These are phyloP conservation scores for Alentia gelatinosa DNA, from an alignment of 2,888 invertebrate species.

Conservation along the genomic window DNA sequence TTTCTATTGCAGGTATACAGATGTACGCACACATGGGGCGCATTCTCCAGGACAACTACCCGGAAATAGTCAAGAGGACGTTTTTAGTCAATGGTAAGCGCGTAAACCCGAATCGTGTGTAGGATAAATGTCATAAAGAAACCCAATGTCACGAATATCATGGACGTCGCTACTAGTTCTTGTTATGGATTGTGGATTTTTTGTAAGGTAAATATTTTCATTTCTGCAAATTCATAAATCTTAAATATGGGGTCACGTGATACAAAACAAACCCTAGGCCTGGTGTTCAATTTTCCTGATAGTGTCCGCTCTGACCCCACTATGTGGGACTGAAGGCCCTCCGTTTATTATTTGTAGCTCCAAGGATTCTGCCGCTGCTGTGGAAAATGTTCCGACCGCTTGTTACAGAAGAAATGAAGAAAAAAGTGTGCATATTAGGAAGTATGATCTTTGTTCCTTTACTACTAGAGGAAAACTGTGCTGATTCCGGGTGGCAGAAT, in stretches of 20 bases:
- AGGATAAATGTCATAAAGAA: no score
- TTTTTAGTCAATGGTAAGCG: constrained; percentile 90
- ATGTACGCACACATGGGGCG: constrained; percentile 89
- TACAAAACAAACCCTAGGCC: no score
- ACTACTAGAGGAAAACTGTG: neutral
- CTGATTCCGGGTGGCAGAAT: no score
- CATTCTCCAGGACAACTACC: constrained; percentile 94
- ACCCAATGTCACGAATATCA: no score
- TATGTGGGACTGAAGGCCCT: no score
- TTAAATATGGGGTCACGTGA: no score
- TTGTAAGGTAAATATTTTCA: no score
- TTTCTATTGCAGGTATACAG: constrained; percentile 85
- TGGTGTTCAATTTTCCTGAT: no score
- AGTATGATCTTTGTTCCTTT: constrained; percentile 80
- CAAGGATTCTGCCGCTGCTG: constrained; percentile 91
- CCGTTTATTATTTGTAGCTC: constrained; percentile 85
- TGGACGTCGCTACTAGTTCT: no score
- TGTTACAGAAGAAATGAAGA: constrained; percentile 91
- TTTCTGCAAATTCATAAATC: no score
- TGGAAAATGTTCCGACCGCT: constrained; percentile 92
- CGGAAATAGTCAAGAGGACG: constrained; percentile 91
- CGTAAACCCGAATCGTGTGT: neutral
- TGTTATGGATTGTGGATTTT: no score
- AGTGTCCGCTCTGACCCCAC: no score
- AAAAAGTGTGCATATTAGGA: constrained; percentile 91